A percentile compares a stretch with the other conserved stretches of the same genome.
These are phyloP conservation scores for Caenorhabditis virilis DNA, from an alignment of 2,888 invertebrate genomes.

Conservation along the genomic window DNA sequence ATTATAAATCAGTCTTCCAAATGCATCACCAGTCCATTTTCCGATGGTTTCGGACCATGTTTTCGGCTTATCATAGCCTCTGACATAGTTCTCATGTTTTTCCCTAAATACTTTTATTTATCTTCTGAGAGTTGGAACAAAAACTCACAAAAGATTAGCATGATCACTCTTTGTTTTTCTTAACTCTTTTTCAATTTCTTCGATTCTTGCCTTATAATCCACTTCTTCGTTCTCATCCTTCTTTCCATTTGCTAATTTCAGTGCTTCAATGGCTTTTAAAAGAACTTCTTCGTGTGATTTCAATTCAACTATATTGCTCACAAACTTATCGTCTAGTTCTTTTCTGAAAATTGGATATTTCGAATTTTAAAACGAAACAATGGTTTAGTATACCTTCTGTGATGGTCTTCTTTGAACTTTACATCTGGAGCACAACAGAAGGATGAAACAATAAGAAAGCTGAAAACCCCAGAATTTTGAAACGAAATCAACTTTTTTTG, in stretches of 20 bases:
- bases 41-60: conserved; percentile 35
- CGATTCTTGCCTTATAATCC: conserved; percentile 31
- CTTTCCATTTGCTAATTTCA: conserved; percentile 29
- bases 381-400: conserved; percentile 17
- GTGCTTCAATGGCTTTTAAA: conserved; percentile 29
- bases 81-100: conserved; percentile 28
- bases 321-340: conserved; percentile 35
- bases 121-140: neutral
- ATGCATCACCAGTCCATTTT: conserved; percentile 35
- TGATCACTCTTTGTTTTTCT: conserved; percentile 32
- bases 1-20: conserved; percentile 33
- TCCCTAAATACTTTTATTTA: conserved; percentile 11
- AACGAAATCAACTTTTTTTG: too few species aligned
- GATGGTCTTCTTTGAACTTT: conserved; percentile 37
- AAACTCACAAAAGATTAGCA: conserved; percentile 16
- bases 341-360: conserved; percentile 15
- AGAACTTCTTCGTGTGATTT: conserved; percentile 36
- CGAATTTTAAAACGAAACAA: neutral
- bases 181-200: conserved; percentile 34
- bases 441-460: neutral
- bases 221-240: conserved; percentile 19
- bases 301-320: conserved; percentile 22
- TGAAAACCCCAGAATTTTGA: too few species aligned
- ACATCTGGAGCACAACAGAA: conserved; percentile 26
- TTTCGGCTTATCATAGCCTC: conserved; percentile 16